phyloP scores from a whole-genome alignment of 2,797 vertebrate species.

The Amniataba percoides region DNA sequence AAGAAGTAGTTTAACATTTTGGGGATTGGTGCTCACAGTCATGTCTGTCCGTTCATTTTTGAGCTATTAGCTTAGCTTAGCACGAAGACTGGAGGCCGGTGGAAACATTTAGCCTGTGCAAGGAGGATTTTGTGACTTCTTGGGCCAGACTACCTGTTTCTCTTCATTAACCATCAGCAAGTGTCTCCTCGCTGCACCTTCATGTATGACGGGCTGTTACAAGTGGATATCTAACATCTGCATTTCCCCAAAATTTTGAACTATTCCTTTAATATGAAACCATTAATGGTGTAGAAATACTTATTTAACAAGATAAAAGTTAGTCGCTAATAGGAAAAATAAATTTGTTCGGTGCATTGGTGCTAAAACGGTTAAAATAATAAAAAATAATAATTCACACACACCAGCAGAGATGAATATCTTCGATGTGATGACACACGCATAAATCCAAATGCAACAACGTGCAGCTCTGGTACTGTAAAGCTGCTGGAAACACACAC shows the following conservation, averaged over 20 bases:
- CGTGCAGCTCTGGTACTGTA: background rate
- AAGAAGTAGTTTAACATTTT: background rate
- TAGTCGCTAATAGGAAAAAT: too few relatives aligned
- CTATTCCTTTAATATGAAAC: slow-evolving; percentile 6
- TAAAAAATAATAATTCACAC: too few relatives aligned
- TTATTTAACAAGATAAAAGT: background rate
- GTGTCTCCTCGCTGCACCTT: background rate
- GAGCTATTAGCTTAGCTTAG: slow-evolving; percentile 5
- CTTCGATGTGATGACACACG: background rate
- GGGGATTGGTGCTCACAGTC: background rate
- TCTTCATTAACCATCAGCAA: slow-evolving; percentile 2
- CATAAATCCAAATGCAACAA: slow-evolving; percentile 18
- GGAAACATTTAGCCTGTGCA: background rate
- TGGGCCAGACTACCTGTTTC: too few relatives aligned
- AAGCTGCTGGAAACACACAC: background rate
- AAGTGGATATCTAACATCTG: background rate
- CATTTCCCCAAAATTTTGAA: background rate
- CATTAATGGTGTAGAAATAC: background rate
- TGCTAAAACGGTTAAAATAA: background rate
- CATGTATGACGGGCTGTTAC: background rate
- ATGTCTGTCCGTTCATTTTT: background rate
- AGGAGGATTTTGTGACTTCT: background rate
- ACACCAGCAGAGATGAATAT: background rate
- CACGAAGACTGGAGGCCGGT: background rate
- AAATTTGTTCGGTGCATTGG: background rate